Evolutionary conservation across 1,140 invertebrate species (phyloP), one percentile per base, ranked within the genome.

Genomic region (Euglossa dilemma): DNA sequence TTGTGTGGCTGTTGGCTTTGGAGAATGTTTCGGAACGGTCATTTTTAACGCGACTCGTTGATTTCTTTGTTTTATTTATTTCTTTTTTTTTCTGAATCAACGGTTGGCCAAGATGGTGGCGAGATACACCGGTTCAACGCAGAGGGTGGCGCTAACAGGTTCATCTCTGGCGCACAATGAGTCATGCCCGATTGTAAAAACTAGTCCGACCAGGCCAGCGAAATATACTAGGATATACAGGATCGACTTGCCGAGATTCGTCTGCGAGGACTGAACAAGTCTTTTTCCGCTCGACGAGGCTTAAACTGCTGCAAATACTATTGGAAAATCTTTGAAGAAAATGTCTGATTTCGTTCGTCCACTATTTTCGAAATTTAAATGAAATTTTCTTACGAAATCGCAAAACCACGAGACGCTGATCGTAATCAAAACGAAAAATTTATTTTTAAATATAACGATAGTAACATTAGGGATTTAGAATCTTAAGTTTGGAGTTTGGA

Each of bases 91-190:
- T 50, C 16, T 4, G 14, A 9, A 23, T n/a, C 7, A 43, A 25
- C 47, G 43, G 18, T 25, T 56, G 23, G 20, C 56, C 28, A 78
- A 83, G 81, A 77, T 83, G 74, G 74, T 83, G 81, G 57, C 66
- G 52, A 56, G 74, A 78, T 78, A 78, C 81, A 78, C 23, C 74
- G 75, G 64, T 63, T 61, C 67, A 66, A 36, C 74, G 66, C 75
- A 78, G 81, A 78, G 64, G 50, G 77, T 78, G 86, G 86, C 84
- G 86, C 86, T 84, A 87, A 87, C 86, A 87, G 86, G 86, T 87
- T 87, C 86, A 78, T 80, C 73, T 83, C 52, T 74, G 52, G 71
- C 75, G 57, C 72, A 85, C 86, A 83, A 85, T 87, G 86, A 85
- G 72, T 87, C 79, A 80, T 72, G 67, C 56, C 8, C 47, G 47